A percentile compares a stretch with the other conserved stretches of the same genome.
phyloP scores from a whole-genome alignment of 2,113 vertebrate genomes.

The Laticauda colubrina region DNA sequence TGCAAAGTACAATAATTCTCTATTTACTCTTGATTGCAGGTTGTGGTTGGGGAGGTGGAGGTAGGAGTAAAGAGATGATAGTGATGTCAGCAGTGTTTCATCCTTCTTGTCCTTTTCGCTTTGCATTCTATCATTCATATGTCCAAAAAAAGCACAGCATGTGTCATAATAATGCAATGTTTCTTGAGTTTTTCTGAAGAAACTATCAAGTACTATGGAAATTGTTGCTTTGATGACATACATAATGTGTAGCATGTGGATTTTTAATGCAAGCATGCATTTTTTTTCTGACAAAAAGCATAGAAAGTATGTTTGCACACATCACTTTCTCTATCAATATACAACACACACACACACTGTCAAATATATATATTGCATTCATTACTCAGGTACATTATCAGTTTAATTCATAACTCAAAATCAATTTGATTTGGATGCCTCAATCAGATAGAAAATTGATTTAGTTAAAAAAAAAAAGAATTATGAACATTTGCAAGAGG shows the following conservation, averaged over 20 bases:
- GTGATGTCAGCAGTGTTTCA: neutral
- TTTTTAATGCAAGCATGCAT: neutral
- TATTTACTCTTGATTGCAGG: neutral
- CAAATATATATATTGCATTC: neutral
- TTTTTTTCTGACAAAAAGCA: neutral
- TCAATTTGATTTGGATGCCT: neutral
- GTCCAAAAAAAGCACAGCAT: neutral
- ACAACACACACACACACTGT: neutral
- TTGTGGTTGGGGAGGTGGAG: neutral
- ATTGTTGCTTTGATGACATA: neutral
- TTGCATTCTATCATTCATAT: neutral
- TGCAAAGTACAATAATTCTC: neutral
- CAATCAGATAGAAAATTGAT: neutral
- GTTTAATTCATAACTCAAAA: neutral
- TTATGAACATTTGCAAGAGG: neutral
- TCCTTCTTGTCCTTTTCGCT: neutral
- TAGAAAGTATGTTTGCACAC: neutral
- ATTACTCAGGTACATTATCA: neutral
- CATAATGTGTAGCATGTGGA: neutral
- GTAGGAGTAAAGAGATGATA: neutral
- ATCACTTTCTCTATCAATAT: neutral
- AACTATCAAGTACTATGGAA: neutral
- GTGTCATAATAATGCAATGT: neutral
- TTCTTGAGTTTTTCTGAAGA: neutral
- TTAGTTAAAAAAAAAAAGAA: neutral